Conservation (phyloP, 2,797 vertebrate species). For the Perdix hodgsoniae region DNA sequence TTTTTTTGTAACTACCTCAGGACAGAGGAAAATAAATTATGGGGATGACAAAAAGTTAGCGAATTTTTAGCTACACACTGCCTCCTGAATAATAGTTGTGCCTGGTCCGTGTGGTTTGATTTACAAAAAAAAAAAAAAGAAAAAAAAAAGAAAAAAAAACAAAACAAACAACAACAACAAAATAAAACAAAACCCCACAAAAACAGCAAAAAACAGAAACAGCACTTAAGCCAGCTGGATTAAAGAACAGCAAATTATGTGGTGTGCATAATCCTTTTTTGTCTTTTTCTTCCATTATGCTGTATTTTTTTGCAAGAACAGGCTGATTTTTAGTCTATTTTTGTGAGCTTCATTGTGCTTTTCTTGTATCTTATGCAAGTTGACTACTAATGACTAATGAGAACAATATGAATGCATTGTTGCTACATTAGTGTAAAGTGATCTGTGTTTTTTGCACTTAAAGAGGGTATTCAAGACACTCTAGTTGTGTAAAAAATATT, state of each 20-base stretch:
- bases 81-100: constrained; percentile 83
- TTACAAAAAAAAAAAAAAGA: constrained; percentile 63
- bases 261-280: constrained; percentile 87
- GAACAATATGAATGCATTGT: constrained; percentile 94
- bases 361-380: constrained; percentile 87
- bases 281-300: constrained; percentile 78
- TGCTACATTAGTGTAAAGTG: constrained; percentile 91
- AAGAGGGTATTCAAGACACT: constrained; percentile 82
- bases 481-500: constrained; percentile 82
- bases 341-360: constrained; percentile 88
- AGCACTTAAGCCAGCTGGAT: constrained; percentile 77
- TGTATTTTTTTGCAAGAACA: constrained; percentile 83
- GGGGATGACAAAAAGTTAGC: constrained; percentile 77
- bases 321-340: constrained; percentile 86
- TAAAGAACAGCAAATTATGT: constrained; percentile 81
- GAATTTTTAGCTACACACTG: constrained; percentile 84
- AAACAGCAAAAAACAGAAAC: constrained; percentile 64
- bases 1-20: constrained; percentile 85
- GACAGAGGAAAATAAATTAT: constrained; percentile 82
- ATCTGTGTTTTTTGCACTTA: constrained; percentile 91
- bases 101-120: constrained; percentile 81
- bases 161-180: neutral
- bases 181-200: constrained; percentile 23
- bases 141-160: constrained; percentile 6
- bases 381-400: constrained; percentile 92